Percentiles rank a stretch among this genome's conserved stretches.
Conservation (phyloP, 2,797 vertebrate genomes). For the Streptopelia turtur region DNA sequence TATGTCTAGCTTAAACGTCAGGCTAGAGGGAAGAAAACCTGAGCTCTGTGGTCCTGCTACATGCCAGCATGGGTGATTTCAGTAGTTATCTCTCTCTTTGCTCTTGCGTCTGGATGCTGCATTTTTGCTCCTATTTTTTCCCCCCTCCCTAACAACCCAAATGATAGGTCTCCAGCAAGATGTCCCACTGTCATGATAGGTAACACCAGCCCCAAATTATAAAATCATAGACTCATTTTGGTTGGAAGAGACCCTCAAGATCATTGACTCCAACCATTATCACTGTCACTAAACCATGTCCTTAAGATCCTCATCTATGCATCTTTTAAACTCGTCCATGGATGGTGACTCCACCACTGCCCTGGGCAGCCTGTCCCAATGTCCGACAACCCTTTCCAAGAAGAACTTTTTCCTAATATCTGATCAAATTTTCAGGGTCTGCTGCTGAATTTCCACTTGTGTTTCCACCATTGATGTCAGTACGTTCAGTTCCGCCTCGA, state of each 20-base stretch:
- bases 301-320: too few species aligned
- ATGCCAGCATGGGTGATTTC: not conserved
- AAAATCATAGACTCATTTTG: too few species aligned
- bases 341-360: too few species aligned
- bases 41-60: not conserved
- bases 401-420: too few species aligned
- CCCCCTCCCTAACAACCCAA: not conserved
- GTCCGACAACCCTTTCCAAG: too few species aligned
- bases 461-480: accelerated
- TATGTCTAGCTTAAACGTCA: not conserved
- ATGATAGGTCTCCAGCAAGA: not conserved
- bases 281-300: too few species aligned
- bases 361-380: too few species aligned
- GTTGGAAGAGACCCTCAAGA: too few species aligned
- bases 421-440: not conserved
- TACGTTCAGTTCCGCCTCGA: not conserved
- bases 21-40: not conserved
- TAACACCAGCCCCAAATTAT: not conserved
- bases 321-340: too few species aligned
- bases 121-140: not conserved
- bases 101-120: not conserved
- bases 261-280: too few species aligned
- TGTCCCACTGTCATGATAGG: accelerated
- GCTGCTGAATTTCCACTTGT: not conserved
- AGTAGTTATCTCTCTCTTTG: not conserved